Percentiles rank a stretch among this genome's conserved stretches.
These are phyloP conservation scores for Panthera tigris DNA, from an alignment of 2,113 vertebrate species.

Conservation along the genomic window DNA sequence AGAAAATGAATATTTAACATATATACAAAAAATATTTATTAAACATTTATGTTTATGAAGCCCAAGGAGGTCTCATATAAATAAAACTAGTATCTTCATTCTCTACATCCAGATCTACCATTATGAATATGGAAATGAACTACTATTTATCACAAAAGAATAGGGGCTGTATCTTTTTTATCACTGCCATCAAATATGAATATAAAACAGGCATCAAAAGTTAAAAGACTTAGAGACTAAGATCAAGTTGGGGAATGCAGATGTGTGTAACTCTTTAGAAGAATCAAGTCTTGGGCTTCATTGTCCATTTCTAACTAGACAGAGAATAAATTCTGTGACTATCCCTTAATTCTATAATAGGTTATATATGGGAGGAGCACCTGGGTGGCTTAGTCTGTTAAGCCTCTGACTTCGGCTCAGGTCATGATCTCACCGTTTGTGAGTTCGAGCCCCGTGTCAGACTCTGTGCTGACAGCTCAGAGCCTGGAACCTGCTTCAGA, in stretches of 20 bases:
- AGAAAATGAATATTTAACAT: conserved; percentile 36
- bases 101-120: neutral
- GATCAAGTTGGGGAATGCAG: neutral
- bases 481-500: too few species aligned
- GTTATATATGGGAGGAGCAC: neutral
- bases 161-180: neutral
- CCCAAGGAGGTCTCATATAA: neutral
- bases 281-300: neutral
- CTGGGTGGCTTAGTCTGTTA: too few species aligned
- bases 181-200: conserved; percentile 35
- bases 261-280: neutral
- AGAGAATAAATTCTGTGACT: conserved; percentile 21
- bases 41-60: conserved; percentile 31
- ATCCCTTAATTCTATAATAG: conserved; percentile 10
- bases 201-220: neutral
- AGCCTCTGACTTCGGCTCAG: too few species aligned
- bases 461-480: too few species aligned
- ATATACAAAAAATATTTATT: neutral
- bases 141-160: conserved; percentile 41
- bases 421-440: too few species aligned
- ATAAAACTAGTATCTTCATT: neutral
- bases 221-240: neutral
- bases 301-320: neutral
- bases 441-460: too few species aligned
- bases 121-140: neutral